phyloP scores from a whole-genome alignment of 2,888 invertebrate genomes.

The Odiellus spinosus region DNA sequence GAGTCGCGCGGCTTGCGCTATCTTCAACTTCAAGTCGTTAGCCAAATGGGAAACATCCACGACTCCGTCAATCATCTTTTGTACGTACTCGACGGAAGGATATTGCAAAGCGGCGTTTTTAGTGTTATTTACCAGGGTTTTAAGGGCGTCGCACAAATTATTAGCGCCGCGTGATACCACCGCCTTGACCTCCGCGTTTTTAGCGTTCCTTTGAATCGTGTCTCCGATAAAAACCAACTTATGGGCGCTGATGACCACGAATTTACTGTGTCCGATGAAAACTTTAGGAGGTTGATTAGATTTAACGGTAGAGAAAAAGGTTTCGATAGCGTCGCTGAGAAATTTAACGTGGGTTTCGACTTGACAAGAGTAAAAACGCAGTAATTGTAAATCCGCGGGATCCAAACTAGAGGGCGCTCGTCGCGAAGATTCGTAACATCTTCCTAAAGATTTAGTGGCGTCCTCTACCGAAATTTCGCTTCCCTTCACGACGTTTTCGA shows the following conservation, averaged over 20 bases:
- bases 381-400: slow-evolving; percentile 62
- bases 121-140: slow-evolving; percentile 67
- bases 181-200: slow-evolving; percentile 15
- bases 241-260: slow-evolving; percentile 83
- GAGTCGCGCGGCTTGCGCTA: slow-evolving; percentile 6
- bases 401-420: slow-evolving; percentile 26
- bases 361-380: slow-evolving; percentile 75
- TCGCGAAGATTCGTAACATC: too few relatives aligned
- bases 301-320: slow-evolving; percentile 76
- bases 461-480: slow-evolving; percentile 34
- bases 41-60: slow-evolving; percentile 49
- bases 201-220: slow-evolving; percentile 62
- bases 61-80: slow-evolving; percentile 84
- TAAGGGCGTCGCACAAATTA: slow-evolving; percentile 60
- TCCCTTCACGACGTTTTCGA: slow-evolving; percentile 55
- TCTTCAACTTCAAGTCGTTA: slow-evolving; percentile 14
- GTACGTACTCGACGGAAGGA: slow-evolving; percentile 74
- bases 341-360: slow-evolving; percentile 60
- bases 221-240: slow-evolving; percentile 87
- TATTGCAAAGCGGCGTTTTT: slow-evolving; percentile 82
- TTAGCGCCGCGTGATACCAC: slow-evolving; percentile 58
- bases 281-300: slow-evolving; percentile 82
- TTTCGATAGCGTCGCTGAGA: slow-evolving; percentile 74
- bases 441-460: slow-evolving; percentile 4
- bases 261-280: slow-evolving; percentile 83